Conservation (phyloP, 2,113 vertebrate species). For the Sialia sialis region DNA sequence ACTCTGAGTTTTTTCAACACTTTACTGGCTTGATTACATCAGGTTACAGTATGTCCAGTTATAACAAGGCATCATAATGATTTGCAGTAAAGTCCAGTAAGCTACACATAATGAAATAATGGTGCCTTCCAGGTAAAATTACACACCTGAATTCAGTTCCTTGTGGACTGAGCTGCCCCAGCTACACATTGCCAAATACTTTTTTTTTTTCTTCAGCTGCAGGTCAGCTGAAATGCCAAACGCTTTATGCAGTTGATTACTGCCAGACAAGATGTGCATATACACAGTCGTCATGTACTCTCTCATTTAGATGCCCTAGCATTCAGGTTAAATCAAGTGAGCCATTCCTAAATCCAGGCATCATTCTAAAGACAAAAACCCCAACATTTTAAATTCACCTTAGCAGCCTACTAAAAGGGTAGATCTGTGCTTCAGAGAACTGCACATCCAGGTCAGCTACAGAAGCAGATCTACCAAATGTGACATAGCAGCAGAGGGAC, state of each 20-base stretch:
- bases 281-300: not conserved
- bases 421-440: not conserved
- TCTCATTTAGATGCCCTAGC: not conserved
- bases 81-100: not conserved
- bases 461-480: not conserved
- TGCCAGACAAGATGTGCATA: not conserved
- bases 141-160: not conserved
- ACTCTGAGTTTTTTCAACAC: conserved; percentile 11
- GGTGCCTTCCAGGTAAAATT: not conserved
- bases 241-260: not conserved
- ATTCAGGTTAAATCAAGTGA: not conserved
- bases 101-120: not conserved
- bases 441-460: not conserved
- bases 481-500: not conserved
- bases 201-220: not conserved
- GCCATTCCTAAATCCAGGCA: not conserved
- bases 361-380: not conserved
- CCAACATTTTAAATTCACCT: not conserved
- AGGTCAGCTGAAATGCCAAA: not conserved
- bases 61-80: not conserved
- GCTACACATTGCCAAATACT: not conserved
- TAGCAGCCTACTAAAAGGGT: not conserved
- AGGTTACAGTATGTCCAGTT: not conserved
- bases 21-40: conserved; percentile 10
- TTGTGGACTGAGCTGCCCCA: not conserved